Evolutionary conservation across 2,113 vertebrate genomes (phyloP).

Genomic region (Heterotis niloticus): DNA sequence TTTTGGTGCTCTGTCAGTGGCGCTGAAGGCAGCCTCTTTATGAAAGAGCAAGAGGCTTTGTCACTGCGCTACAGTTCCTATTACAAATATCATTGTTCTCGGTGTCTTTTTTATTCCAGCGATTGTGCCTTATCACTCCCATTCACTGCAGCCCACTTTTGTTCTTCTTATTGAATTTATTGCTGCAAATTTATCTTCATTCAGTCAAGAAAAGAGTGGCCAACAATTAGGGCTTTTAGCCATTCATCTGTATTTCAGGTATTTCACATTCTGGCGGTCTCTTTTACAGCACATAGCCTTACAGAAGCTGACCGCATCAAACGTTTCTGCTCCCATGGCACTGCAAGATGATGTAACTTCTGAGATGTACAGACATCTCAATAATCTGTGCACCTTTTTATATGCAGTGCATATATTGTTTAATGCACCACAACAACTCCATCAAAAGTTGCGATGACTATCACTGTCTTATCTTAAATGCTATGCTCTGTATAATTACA

Average conservation of each 20-base stretch:
- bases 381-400: no score
- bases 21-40: not conserved
- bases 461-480: no score
- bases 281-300: not conserved
- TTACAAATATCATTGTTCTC: not conserved
- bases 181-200: not conserved
- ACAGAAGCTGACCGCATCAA: no score
- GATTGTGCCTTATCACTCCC: not conserved
- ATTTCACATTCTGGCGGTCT: not conserved
- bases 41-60: not conserved
- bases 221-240: not conserved
- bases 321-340: no score
- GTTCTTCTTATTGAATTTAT: not conserved
- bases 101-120: not conserved
- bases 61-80: not conserved
- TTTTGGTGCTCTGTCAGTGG: not conserved
- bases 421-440: no score
- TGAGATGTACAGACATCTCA: no score
- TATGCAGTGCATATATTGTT: no score
- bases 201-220: not conserved
- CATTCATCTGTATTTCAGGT: not conserved
- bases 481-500: no score
- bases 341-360: no score
- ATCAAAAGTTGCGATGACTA: no score
- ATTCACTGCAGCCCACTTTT: not conserved